Evolutionary conservation across 2,888 invertebrate genomes (phyloP).

Genomic region (Lithosia quadra): DNA sequence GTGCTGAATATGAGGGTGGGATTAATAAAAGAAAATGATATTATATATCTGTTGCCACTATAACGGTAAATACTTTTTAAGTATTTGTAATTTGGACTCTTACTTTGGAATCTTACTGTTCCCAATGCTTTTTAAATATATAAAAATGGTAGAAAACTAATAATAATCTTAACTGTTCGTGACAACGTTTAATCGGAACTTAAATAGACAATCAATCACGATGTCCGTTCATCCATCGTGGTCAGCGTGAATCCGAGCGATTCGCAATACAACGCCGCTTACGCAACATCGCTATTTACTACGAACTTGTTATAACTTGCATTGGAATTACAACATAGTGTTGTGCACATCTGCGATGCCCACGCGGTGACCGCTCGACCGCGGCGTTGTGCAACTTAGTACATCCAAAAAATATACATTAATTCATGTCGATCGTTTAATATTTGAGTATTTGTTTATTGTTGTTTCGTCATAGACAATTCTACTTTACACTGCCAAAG

Average conservation of each 20-base stretch:
- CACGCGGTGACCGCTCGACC: slow-evolving; percentile 50
- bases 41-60: too few species aligned
- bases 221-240: slow-evolving; percentile 10
- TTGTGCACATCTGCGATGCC: slow-evolving; percentile 57
- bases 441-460: slow-evolving; percentile 32
- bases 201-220: slow-evolving; percentile 34
- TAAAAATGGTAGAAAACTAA: not conserved
- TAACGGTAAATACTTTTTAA: too few species aligned
- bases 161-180: slow-evolving; percentile 33
- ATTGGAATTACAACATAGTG: slow-evolving; percentile 60
- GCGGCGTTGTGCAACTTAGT: slow-evolving; percentile 46
- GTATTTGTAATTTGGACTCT: too few species aligned
- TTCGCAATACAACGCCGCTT: slow-evolving; percentile 57
- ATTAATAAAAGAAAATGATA: too few species aligned
- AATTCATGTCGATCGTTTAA: slow-evolving; percentile 33
- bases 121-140: too few species aligned
- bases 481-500: not conserved
- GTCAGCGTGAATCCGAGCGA: slow-evolving; percentile 40
- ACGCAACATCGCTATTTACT: slow-evolving; percentile 52
- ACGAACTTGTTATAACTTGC: slow-evolving; percentile 54
- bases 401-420: slow-evolving; percentile 42
- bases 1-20: too few species aligned
- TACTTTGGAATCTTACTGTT: too few species aligned
- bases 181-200: slow-evolving; percentile 41
- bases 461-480: slow-evolving; percentile 21